Evolutionary conservation across 2,888 invertebrate species (phyloP).

Genomic region (Hypomecis punctinalis): DNA sequence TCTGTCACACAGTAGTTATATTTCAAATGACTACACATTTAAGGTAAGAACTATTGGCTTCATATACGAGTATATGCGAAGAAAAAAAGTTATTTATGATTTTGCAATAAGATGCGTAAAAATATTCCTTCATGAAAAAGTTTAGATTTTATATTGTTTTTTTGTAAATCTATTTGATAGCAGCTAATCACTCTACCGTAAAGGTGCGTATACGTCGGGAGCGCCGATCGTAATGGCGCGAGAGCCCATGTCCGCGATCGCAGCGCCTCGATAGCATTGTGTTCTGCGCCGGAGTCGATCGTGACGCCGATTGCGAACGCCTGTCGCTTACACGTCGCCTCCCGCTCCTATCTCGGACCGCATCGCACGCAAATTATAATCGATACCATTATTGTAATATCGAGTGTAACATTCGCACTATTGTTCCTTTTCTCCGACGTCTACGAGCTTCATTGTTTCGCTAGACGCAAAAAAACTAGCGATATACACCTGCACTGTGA

Average conservation of each 20-base stretch:
- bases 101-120: no score
- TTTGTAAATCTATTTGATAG: slow-evolving; percentile 45
- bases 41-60: no score
- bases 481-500: slow-evolving; percentile 25
- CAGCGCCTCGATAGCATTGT: slow-evolving; percentile 82
- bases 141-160: neutral
- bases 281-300: slow-evolving; percentile 74
- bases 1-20: no score
- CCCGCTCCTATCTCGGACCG: slow-evolving; percentile 73
- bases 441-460: slow-evolving; percentile 56
- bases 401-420: slow-evolving; percentile 79
- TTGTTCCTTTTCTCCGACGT: slow-evolving; percentile 72
- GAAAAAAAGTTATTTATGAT: no score
- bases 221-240: slow-evolving; percentile 80
- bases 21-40: no score
- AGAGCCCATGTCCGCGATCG: slow-evolving; percentile 79
- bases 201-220: slow-evolving; percentile 68
- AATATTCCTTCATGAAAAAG: neutral
- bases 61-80: no score
- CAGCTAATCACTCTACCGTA: slow-evolving; percentile 71
- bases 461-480: slow-evolving; percentile 32
- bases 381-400: slow-evolving; percentile 85
- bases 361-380: slow-evolving; percentile 85
- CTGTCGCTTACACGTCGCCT: slow-evolving; percentile 83
- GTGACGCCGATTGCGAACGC: slow-evolving; percentile 77